Conservation (phyloP, 2,888 invertebrate species). For the Microchrysa polita region DNA sequence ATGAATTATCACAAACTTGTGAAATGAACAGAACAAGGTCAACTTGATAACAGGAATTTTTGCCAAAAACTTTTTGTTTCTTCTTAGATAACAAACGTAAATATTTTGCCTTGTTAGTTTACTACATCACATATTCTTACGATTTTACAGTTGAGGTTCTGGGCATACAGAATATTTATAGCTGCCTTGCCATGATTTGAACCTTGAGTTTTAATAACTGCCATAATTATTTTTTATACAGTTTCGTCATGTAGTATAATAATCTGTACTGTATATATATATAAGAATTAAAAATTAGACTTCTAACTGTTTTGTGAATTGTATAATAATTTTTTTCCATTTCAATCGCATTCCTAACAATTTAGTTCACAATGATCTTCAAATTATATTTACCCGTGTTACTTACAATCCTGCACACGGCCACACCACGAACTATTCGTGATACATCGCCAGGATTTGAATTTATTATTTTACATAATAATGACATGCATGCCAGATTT, state of each 20-base stretch:
- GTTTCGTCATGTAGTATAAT: too few relatives aligned
- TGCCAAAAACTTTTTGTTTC: background rate
- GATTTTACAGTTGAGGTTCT: too few relatives aligned
- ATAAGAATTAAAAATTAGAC: too few relatives aligned
- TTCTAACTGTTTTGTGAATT: too few relatives aligned
- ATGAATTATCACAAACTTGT: background rate
- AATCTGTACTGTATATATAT: too few relatives aligned
- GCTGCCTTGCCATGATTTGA: too few relatives aligned
- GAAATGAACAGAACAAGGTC: slow-evolving; percentile 18
- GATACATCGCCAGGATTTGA: slow-evolving; percentile 65
- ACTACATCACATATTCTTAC: background rate
- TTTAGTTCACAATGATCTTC: too few relatives aligned
- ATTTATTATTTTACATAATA: slow-evolving; percentile 85
- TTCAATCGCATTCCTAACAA: too few relatives aligned
- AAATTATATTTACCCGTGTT: background rate
- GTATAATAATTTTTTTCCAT: too few relatives aligned
- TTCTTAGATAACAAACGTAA: slow-evolving; percentile 30
- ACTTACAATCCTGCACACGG: background rate
- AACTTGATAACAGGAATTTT: slow-evolving; percentile 9
- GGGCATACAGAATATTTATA: too few relatives aligned
- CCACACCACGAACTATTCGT: background rate
- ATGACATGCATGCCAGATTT: slow-evolving; percentile 90
- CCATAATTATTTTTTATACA: too few relatives aligned
- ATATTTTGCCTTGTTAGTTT: background rate
- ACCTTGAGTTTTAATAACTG: too few relatives aligned